A percentile compares a stretch with the other conserved stretches of the same genome.
phyloP scores from a whole-genome alignment of 2,888 invertebrate genomes.

The Myopa tessellatipennis region DNA sequence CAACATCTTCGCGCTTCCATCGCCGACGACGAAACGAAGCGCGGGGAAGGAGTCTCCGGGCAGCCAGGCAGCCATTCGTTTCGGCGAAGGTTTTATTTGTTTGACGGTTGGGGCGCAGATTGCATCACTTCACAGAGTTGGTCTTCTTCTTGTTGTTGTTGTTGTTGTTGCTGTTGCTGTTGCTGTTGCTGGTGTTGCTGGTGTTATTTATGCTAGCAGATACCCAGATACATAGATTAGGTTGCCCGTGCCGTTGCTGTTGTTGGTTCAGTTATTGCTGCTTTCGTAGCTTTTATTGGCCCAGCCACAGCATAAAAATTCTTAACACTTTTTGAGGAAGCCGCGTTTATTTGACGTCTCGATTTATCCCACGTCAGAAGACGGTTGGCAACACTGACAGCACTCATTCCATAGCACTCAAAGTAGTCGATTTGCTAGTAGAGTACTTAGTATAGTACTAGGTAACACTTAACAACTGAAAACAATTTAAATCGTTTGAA shows the following conservation, averaged over 20 bases:
- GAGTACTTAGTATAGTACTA: too few relatives aligned
- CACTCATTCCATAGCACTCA: background rate
- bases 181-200: background rate
- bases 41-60: background rate
- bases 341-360: background rate
- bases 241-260: background rate
- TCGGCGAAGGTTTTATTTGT: background rate
- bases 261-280: background rate
- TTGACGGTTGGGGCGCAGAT: conserved; percentile 6
- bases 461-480: too few relatives aligned
- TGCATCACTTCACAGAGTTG: conserved; percentile 25
- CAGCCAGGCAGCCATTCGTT: background rate
- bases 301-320: background rate
- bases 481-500: too few relatives aligned
- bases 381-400: background rate
- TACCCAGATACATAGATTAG: background rate
- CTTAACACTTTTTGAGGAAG: conserved; percentile 15
- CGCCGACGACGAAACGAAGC: background rate
- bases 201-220: conserved; percentile 3
- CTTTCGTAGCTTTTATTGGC: conserved; percentile 3
- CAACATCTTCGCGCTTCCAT: conserved; percentile 3
- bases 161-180: background rate
- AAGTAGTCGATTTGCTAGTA: too few relatives aligned
- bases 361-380: background rate
- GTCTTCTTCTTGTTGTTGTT: background rate